These are phyloP conservation scores for Lapara coniferarum DNA, from an alignment of 2,888 invertebrate genomes.

Conservation along the genomic window DNA sequence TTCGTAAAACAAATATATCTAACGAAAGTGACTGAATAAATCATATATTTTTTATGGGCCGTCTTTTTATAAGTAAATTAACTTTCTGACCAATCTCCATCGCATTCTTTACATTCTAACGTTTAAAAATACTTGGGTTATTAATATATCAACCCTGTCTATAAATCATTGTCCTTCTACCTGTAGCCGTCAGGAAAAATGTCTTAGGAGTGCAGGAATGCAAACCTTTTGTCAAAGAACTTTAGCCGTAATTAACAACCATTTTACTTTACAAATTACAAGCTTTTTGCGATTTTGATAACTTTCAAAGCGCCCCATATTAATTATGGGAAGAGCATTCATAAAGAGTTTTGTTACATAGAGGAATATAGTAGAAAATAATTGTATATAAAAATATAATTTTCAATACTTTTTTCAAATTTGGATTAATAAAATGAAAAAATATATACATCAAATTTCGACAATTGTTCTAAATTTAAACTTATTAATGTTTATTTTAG, in stretches of 20 bases:
- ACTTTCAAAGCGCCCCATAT: too few species aligned
- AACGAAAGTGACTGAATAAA: not conserved
- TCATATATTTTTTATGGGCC: not conserved
- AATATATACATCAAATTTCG: too few species aligned
- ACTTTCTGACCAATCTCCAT: not conserved
- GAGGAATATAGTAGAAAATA: not conserved
- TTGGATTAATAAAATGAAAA: too few species aligned
- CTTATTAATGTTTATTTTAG: too few species aligned
- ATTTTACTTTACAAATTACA: not conserved
- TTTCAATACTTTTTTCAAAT: not conserved
- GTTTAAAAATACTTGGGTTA: not conserved
- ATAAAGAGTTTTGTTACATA: not conserved
- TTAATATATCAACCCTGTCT: conserved; percentile 2
- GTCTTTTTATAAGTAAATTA: not conserved
- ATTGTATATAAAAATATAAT: not conserved
- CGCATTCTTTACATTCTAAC: conserved; percentile 1
- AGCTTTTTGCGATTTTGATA: too few species aligned
- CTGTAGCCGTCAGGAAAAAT: not conserved
- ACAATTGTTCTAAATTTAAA: not conserved
- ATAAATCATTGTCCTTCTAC: conserved; percentile 22
- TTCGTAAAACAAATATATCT: too few species aligned
- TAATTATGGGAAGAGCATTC: too few species aligned
- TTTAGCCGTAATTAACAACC: not conserved
- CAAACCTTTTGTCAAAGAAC: conserved; percentile 1
- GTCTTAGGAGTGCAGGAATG: not conserved